phyloP scores from a whole-genome alignment of 2,797 vertebrate species.

The Pelodytes ibericus region DNA sequence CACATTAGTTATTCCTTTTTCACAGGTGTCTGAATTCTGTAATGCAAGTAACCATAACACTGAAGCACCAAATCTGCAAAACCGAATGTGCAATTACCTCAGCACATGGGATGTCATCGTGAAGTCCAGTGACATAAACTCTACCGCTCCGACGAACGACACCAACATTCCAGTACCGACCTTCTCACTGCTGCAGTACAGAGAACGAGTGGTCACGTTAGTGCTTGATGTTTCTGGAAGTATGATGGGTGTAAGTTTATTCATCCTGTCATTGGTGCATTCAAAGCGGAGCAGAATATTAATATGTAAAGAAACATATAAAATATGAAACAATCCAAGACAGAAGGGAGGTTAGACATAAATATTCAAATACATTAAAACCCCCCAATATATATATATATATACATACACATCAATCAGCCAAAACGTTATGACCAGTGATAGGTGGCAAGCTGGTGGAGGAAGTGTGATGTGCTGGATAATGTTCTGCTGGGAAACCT shows the following conservation, averaged over 20 bases:
- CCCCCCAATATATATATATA: too few species aligned
- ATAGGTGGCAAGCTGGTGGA: too few species aligned
- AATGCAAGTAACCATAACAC: conserved; percentile 66
- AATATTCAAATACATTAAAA: too few species aligned
- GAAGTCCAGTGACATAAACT: conserved; percentile 67
- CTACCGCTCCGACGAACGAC: conserved; percentile 53
- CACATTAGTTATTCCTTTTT: not conserved
- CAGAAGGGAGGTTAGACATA: too few species aligned
- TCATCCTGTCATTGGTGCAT: too few species aligned
- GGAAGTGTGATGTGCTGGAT: too few species aligned
- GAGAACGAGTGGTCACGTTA: conserved; percentile 65
- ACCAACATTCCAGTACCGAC: conserved; percentile 56
- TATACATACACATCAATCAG: too few species aligned
- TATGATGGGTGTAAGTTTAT: conserved; percentile 62
- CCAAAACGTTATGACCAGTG: too few species aligned
- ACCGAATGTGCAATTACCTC: conserved; percentile 66
- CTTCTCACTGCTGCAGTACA: conserved; percentile 66
- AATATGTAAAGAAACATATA: too few species aligned
- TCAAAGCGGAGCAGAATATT: too few species aligned
- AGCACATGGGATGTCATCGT: conserved; percentile 69
- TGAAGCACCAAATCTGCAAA: conserved; percentile 71
- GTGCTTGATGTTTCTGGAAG: conserved; percentile 76
- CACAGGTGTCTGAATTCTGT: conserved; percentile 71
- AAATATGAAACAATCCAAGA: too few species aligned
- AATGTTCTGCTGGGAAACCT: too few species aligned